Evolutionary conservation across 2,113 vertebrate species (phyloP).

Genomic region (Polypterus senegalus): DNA sequence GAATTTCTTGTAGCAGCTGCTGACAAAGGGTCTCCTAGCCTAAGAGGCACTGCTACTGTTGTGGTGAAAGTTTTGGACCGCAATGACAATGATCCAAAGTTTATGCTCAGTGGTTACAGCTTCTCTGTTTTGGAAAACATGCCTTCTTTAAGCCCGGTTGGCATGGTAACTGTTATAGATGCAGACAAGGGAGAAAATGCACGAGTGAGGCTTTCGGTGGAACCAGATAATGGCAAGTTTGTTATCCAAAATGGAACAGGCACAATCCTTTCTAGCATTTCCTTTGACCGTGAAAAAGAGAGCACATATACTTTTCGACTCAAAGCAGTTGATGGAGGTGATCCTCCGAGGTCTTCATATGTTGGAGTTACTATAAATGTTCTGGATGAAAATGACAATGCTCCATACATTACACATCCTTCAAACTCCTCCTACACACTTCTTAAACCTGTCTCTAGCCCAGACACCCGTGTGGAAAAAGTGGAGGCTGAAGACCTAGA

Average conservation of each 20-base stretch:
- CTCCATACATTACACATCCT: slow-evolving; percentile 83
- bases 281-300: slow-evolving; percentile 89
- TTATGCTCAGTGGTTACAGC: slow-evolving; percentile 89
- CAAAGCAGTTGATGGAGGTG: slow-evolving; percentile 77
- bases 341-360: slow-evolving; percentile 80
- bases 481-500: slow-evolving; percentile 91
- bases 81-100: slow-evolving; percentile 94
- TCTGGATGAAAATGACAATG: slow-evolving; percentile 90
- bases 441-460: slow-evolving; percentile 62
- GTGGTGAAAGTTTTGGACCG: slow-evolving; percentile 77
- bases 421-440: slow-evolving; percentile 83
- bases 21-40: slow-evolving; percentile 80
- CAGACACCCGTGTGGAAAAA: slow-evolving; percentile 69
- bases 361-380: slow-evolving; percentile 94
- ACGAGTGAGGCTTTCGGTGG: slow-evolving; percentile 67
- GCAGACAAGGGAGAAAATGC: slow-evolving; percentile 85
- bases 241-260: slow-evolving; percentile 90
- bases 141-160: slow-evolving; percentile 80
- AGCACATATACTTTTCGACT: slow-evolving; percentile 90
- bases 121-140: slow-evolving; percentile 94
- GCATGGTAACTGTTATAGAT: slow-evolving; percentile 88
- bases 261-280: slow-evolving; percentile 89
- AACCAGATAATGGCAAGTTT: slow-evolving; percentile 90
- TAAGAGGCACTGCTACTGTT: slow-evolving; percentile 82
- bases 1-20: slow-evolving; percentile 77